phyloP scores from a whole-genome alignment of 2,888 invertebrate genomes.

The Acleris holmiana region DNA sequence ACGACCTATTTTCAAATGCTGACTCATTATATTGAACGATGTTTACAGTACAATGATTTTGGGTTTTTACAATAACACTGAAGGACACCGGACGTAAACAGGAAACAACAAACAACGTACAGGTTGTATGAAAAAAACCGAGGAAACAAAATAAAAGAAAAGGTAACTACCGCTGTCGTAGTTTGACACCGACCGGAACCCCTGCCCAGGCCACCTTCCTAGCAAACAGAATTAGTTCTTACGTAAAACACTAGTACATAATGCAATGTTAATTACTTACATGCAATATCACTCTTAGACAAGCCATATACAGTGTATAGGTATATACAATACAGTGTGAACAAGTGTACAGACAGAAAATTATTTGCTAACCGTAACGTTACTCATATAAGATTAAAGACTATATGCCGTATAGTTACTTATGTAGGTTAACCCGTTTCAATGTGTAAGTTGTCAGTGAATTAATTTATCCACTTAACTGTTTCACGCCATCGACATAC shows the following conservation, averaged over 20 bases:
- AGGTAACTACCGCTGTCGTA: conserved; percentile 69
- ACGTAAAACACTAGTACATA: conserved; percentile 41
- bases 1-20: not conserved
- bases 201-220: conserved; percentile 77
- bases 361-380: conserved; percentile 10
- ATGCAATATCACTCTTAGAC: conserved; percentile 29
- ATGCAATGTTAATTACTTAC: conserved; percentile 46
- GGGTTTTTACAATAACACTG: too few species aligned
- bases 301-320: conserved; percentile 1
- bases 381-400: not conserved
- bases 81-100: too few species aligned
- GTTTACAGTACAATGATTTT: too few species aligned
- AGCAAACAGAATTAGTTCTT: conserved; percentile 70
- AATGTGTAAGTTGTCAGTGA: too few species aligned
- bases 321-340: conserved; percentile 19
- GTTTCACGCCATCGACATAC: too few species aligned
- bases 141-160: conserved; percentile 45
- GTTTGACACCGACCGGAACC: conserved; percentile 69
- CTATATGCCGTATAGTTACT: not conserved
- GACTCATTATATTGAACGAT: not conserved
- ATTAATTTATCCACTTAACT: too few species aligned
- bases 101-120: not conserved
- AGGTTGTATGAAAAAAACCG: conserved; percentile 32
- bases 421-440: too few species aligned
- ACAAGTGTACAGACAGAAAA: conserved; percentile 24